Base-by-base conservation (phyloP, 2,113 vertebrate species). In the Lepidothrix coronata region DNA sequence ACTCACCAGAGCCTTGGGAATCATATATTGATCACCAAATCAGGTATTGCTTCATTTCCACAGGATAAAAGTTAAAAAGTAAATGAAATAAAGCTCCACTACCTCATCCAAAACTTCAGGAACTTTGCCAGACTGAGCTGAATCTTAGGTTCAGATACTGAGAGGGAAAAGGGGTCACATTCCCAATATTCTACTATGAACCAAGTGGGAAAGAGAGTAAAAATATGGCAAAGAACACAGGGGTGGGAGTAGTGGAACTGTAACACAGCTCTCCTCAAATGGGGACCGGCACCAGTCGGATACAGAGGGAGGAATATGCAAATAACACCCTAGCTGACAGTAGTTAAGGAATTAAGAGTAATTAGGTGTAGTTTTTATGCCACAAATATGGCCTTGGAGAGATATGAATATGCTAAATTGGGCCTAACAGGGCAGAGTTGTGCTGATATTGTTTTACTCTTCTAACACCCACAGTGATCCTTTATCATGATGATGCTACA, bases 41-140 rank as follows among this genome's bases (percentile, higher is more conserved):
- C 1, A 88, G 39, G 27, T 16, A 46, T 11, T 58, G 14, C 43
- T 39, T 58, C 20, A 82, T 14, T 67, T 3, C 61, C 85, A 74
- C 11, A 11, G 43, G 21, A 66, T 4, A 57, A 46, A 71, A 81
- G 28, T 16, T 7, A 7, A 78, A 44, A 67, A 41, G 19, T 20
- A 43, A 55, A 49, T 9, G 2, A 91, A 91, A 57, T 31, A 24
- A 68, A 86, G 13, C 17, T 70, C 62, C 22, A 23, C n/a, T 44
- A 41, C 19, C 22, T 9, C 3, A 5, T 12, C 33, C 30, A 24
- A 1, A 0, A 14, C 24, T 25, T 22, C 3, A 15, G 37, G 46
- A 88, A 77, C 55, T 68, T 72, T 11, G 30, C 6, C 23, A 81
- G 41, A 49, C 11, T 17, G 24, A 89, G 27, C 14, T 58, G 35